These are phyloP conservation scores for Drosophila monieri DNA, from an alignment of 2,888 invertebrate species.

Conservation along the genomic window DNA sequence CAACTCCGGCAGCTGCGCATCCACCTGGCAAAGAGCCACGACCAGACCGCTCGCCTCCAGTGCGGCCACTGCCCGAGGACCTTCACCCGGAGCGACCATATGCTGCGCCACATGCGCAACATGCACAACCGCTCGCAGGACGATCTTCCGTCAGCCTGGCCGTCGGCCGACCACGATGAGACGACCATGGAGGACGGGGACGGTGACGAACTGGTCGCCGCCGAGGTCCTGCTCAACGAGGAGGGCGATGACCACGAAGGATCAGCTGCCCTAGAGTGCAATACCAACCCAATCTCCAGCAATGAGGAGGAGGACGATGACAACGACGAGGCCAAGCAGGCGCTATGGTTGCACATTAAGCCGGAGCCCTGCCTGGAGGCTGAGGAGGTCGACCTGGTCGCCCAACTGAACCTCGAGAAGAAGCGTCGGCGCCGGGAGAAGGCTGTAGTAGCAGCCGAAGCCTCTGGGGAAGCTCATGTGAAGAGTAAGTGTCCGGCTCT, in stretches of 20 bases:
- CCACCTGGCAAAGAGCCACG: conserved; percentile 79
- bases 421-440: conserved; percentile 19
- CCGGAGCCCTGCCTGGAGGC: conserved; percentile 55
- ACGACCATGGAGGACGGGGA: conserved; percentile 44
- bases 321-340: conserved; percentile 56
- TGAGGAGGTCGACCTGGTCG: conserved; percentile 20
- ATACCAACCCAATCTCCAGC: conserved; percentile 79
- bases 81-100: conserved; percentile 84
- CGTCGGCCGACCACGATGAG: conserved; percentile 38
- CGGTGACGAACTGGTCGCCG: conserved; percentile 61
- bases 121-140: conserved; percentile 76
- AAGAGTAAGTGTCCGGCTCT: conserved; percentile 9
- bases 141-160: conserved; percentile 9
- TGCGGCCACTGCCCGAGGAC: conserved; percentile 84
- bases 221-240: conserved; percentile 58
- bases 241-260: conserved; percentile 39
- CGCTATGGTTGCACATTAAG: conserved; percentile 66
- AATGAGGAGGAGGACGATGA: conserved; percentile 72
- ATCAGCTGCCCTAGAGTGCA: conserved; percentile 55
- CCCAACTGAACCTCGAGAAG: conserved; percentile 36
- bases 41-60: conserved; percentile 58
- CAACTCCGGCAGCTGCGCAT: conserved; percentile 84
- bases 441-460: neutral
- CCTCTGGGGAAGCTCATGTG: conserved; percentile 13
- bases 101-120: conserved; percentile 84